Evolutionary conservation across 2,797 vertebrate genomes (phyloP).

Genomic region (Manis pentadactyla): DNA sequence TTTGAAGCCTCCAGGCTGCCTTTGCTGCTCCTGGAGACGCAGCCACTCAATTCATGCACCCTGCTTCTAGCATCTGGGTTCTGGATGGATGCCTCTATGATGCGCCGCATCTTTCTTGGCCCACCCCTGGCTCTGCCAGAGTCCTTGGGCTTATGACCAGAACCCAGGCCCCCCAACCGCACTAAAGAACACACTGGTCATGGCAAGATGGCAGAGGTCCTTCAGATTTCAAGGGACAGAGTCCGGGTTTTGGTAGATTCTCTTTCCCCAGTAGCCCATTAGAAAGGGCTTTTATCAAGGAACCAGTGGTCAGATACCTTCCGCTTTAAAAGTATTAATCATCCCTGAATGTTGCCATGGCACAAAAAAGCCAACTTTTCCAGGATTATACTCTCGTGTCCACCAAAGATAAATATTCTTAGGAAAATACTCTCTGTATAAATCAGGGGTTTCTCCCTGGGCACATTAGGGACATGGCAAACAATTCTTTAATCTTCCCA

Average conservation of each 20-base stretch:
- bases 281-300: neutral
- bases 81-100: slow-evolving; percentile 67
- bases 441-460: neutral
- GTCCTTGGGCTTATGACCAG: neutral
- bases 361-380: neutral
- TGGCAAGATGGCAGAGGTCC: neutral
- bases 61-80: slow-evolving; percentile 70
- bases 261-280: neutral
- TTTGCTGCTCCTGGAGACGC: slow-evolving; percentile 51
- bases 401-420: neutral
- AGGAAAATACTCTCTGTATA: neutral
- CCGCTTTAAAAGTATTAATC: neutral
- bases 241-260: neutral
- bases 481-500: neutral
- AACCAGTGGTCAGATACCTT: neutral
- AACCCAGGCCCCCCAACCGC: neutral
- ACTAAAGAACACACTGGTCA: neutral
- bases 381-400: neutral
- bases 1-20: neutral
- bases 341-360: neutral
- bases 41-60: neutral
- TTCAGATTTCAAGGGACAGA: slow-evolving; percentile 6
- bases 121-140: neutral
- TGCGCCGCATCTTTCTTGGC: neutral
- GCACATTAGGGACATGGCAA: neutral